A percentile compares a stretch with the other conserved stretches of the same genome.
phyloP scores from a whole-genome alignment of 2,797 vertebrate species.

The Bufotes viridis region DNA sequence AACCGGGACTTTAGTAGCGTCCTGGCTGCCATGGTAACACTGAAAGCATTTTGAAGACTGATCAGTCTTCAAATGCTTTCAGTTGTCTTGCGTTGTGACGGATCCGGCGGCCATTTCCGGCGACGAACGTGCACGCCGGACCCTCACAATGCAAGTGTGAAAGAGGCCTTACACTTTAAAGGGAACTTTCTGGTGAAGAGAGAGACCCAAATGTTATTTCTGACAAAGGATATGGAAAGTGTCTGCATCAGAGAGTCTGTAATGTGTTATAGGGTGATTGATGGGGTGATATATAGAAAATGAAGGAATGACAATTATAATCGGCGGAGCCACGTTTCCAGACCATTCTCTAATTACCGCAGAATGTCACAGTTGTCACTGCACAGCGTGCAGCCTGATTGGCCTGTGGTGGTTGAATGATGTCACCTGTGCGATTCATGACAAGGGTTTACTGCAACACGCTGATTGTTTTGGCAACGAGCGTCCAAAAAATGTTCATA shows the following conservation, averaged over 20 bases:
- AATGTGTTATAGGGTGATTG: constrained; percentile 50
- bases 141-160: too few species aligned
- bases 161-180: too few species aligned
- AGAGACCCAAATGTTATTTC: too few species aligned
- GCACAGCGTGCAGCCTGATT: constrained; percentile 48
- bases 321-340: constrained; percentile 47
- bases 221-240: neutral
- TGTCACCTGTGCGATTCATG: constrained; percentile 43
- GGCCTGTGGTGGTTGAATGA: constrained; percentile 26
- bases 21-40: too few species aligned
- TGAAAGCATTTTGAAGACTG: too few species aligned
- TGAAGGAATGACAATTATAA: constrained; percentile 58
- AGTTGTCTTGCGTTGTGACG: too few species aligned
- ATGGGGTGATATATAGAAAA: constrained; percentile 59
- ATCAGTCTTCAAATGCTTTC: too few species aligned
- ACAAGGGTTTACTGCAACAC: constrained; percentile 37
- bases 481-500: neutral
- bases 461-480: constrained; percentile 29
- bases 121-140: too few species aligned
- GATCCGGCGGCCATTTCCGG: too few species aligned
- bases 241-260: constrained; percentile 44
- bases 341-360: constrained; percentile 47
- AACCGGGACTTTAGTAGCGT: too few species aligned
- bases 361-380: constrained; percentile 51
- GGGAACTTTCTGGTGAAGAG: too few species aligned